These are phyloP conservation scores for Anticlea derivata DNA, from an alignment of 2,888 invertebrate species.

Conservation along the genomic window DNA sequence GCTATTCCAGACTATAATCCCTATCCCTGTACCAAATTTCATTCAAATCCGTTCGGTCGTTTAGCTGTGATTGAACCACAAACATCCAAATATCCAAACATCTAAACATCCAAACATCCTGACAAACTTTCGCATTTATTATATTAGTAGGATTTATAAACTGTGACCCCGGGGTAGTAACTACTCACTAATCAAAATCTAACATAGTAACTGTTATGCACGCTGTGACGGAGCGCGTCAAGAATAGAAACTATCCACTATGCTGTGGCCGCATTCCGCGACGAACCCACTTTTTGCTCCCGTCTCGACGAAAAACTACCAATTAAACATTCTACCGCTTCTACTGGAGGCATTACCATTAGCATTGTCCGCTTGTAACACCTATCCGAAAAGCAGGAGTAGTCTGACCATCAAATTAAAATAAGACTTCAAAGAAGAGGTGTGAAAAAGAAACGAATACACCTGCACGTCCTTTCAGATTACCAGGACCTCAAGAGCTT, in stretches of 20 bases:
- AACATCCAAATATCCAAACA: too few species aligned
- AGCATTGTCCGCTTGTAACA: conserved; percentile 55
- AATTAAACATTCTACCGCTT: conserved; percentile 77
- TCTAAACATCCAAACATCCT: too few species aligned
- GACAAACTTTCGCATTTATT: too few species aligned
- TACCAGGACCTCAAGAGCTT: too few species aligned
- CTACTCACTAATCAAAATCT: not conserved
- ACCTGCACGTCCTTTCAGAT: too few species aligned
- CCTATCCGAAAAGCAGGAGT: conserved; percentile 3
- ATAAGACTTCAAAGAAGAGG: too few species aligned
- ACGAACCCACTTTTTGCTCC: conserved; percentile 79
- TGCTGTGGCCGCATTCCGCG: conserved; percentile 69
- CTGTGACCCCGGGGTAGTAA: conserved; percentile 40
- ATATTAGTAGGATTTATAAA: too few species aligned
- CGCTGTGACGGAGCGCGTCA: conserved; percentile 3
- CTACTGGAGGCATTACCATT: conserved; percentile 74
- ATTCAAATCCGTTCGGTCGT: too few species aligned
- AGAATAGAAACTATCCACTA: not conserved
- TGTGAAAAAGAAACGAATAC: too few species aligned
- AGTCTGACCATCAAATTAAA: not conserved
- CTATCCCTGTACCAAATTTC: too few species aligned
- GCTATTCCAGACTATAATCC: too few species aligned
- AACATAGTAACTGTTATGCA: not conserved
- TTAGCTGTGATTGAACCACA: too few species aligned
- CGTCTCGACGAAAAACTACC: conserved; percentile 62